These are phyloP conservation scores for Pangasius larnaudii DNA, from an alignment of 2,797 vertebrate species.

Conservation along the genomic window DNA sequence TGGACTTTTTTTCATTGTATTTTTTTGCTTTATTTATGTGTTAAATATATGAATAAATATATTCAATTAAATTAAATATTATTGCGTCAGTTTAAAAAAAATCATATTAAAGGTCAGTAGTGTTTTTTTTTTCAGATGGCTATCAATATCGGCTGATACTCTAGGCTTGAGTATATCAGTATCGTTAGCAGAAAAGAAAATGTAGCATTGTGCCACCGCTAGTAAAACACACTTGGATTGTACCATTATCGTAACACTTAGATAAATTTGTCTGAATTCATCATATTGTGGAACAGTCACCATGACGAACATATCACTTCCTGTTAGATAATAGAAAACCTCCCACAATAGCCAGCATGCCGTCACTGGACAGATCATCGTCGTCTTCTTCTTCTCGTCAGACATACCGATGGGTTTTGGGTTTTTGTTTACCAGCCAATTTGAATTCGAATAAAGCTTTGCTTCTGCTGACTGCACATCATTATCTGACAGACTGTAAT, in stretches of 20 bases:
- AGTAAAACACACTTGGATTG: background rate
- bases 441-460: conserved; percentile 99
- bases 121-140: too few relatives aligned
- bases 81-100: background rate
- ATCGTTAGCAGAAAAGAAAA: background rate
- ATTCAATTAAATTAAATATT: background rate
- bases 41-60: background rate
- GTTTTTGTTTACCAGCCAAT: conserved; percentile 99
- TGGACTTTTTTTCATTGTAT: too few relatives aligned
- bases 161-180: background rate
- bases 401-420: conserved; percentile 89
- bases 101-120: background rate
- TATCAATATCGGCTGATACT: background rate
- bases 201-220: background rate
- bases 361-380: conserved; percentile 73
- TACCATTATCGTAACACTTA: too few relatives aligned
- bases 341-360: background rate
- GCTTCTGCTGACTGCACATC: conserved; percentile 92
- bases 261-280: background rate
- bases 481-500: conserved; percentile 93
- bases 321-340: background rate
- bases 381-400: conserved; percentile 74
- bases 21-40: background rate
- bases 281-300: background rate
- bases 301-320: background rate